Percentiles rank a stretch among this genome's conserved stretches.
Conservation (phyloP, 1,140 invertebrate species). For the Acromyrmex echinatior region DNA sequence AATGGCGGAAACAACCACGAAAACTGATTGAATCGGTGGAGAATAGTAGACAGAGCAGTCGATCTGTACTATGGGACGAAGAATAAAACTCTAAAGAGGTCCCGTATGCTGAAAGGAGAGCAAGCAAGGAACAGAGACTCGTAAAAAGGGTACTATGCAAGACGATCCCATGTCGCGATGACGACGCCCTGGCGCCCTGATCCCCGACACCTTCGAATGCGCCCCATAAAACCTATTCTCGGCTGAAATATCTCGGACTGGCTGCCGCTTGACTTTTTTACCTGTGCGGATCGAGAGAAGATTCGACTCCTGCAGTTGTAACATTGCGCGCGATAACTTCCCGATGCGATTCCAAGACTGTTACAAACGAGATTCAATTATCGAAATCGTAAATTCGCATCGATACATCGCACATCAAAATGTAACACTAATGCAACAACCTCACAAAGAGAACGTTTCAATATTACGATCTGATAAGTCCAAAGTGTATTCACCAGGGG, state of each 20-base stretch:
- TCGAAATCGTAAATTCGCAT: constrained; percentile 33
- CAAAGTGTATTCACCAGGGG: constrained; percentile 22
- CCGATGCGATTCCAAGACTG: background rate
- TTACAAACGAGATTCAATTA: constrained; percentile 46
- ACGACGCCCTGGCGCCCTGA: constrained; percentile 83
- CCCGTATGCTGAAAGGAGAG: constrained; percentile 62
- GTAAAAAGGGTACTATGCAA: constrained; percentile 73
- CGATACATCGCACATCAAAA: constrained; percentile 22
- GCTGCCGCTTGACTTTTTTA: constrained; percentile 40
- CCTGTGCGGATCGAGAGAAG: constrained; percentile 11
- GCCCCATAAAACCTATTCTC: constrained; percentile 74
- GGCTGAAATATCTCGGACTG: constrained; percentile 43
- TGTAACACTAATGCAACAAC: constrained; percentile 43
- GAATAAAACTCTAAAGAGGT: constrained; percentile 78
- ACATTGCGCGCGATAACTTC: background rate
- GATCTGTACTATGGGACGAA: constrained; percentile 69
- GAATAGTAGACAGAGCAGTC: constrained; percentile 6
- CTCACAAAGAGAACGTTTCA: constrained; percentile 32
- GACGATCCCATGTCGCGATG: constrained; percentile 84
- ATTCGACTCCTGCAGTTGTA: constrained; percentile 7
- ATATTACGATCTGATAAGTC: constrained; percentile 44
- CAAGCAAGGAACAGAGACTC: constrained; percentile 32
- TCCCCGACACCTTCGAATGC: constrained; percentile 70
- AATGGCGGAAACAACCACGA: background rate
- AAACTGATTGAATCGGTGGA: constrained; percentile 25